A percentile compares a stretch with the other conserved stretches of the same genome.
Conservation (phyloP, 2,113 vertebrate species). For the Empidonax alnorum region DNA sequence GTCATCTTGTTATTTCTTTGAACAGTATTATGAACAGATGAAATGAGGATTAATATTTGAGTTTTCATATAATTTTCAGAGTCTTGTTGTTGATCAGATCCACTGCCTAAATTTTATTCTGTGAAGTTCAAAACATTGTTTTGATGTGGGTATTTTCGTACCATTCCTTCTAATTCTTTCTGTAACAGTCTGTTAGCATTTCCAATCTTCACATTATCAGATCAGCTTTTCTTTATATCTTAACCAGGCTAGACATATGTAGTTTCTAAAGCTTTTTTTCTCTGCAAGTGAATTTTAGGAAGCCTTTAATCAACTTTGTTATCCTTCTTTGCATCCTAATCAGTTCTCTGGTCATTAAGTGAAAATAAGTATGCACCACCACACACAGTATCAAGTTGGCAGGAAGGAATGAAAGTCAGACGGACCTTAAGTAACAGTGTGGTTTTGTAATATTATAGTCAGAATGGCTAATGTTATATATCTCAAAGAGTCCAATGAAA, state of each 20-base stretch:
- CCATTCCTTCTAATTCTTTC: neutral
- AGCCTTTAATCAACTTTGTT: neutral
- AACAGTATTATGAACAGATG: neutral
- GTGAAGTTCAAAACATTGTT: neutral
- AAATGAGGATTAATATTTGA: neutral
- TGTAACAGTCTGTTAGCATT: neutral
- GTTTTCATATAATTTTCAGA: neutral
- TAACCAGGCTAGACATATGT: neutral
- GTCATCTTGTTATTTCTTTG: neutral
- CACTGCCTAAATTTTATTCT: neutral
- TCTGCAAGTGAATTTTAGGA: neutral
- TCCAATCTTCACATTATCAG: neutral
- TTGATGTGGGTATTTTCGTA: neutral
- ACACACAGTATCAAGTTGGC: neutral
- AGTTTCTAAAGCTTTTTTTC: neutral
- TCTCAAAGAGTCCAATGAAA: neutral
- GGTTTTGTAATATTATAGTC: neutral
- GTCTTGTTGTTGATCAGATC: neutral
- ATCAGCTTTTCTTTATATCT: neutral
- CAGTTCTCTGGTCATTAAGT: neutral
- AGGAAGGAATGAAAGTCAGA: neutral
- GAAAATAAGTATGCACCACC: neutral
- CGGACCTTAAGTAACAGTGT: neutral
- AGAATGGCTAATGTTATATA: neutral
- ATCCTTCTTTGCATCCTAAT: neutral